Base-by-base conservation (phyloP, 2,888 invertebrate species). In the Clivina fossor region DNA sequence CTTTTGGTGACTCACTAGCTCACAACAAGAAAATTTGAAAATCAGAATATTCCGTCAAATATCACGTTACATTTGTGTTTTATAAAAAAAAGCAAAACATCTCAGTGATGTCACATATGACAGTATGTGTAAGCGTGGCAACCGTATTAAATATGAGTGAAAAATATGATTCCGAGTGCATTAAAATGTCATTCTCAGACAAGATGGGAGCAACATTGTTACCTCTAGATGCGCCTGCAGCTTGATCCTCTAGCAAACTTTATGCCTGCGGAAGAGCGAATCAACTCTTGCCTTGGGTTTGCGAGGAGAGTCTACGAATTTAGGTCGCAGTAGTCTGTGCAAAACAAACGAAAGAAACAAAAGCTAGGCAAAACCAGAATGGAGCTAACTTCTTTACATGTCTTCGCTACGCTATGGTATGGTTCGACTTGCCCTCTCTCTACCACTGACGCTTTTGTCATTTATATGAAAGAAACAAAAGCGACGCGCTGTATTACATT, bases 391-490 rank as follows among this genome's bases (percentile, higher is more conserved):
- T 51, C 43, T 51, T 51, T 51, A 51, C 51, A 51, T 48, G 48
- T 48, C 48, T 51, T 51, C 51, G 33, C 24, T 30, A 41, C 18
- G n/a, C 37, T 18, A 24, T 32, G 24, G n/a, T n/a, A n/a, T n/a
- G n/a, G n/a, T n/a, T n/a, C n/a, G n/a, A n/a, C n/a, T n/a, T n/a
- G n/a, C n/a, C n/a, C n/a, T n/a, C n/a, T n/a, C n/a, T n/a, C n/a
- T n/a, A n/a, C n/a, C n/a, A n/a, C n/a, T 26, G 32, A 20, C 33
- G 51, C 50, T 43, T 48, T 51, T 51, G 51, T 51, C 51, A 43
- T 51, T 51, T 43, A 47, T 47, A 43, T 51, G 51, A 51, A 51
- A 51, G 51, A 51, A 51, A 51, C 51, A 51, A 51, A 51, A 51
- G 51, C 51, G 30, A 9, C 15, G 33, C 16, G 11, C 13, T 33